Conservation (phyloP, 2,888 invertebrate genomes). For the Polyploca ridens region DNA sequence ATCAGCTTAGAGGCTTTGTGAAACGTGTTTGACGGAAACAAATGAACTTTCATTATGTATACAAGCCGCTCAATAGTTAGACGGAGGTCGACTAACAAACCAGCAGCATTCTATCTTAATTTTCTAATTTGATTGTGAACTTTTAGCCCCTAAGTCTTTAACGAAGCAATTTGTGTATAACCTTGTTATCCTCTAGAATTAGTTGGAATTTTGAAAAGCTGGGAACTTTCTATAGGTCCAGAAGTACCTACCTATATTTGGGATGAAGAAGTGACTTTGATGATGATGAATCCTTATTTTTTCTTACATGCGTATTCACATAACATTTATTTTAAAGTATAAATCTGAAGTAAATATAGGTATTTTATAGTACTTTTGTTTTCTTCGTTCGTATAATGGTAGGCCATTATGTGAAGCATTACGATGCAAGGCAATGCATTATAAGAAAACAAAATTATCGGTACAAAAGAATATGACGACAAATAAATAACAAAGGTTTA, state of each 20-base stretch:
- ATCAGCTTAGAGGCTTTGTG: constrained; percentile 23
- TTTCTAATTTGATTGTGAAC: constrained; percentile 8
- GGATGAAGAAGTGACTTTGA: not conserved
- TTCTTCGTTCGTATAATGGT: no score
- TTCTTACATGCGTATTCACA: no score
- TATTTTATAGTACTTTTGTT: no score
- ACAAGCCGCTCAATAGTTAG: constrained; percentile 2
- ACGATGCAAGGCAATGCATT: no score
- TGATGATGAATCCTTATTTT: no score
- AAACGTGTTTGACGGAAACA: constrained; percentile 25
- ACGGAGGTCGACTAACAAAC: not conserved
- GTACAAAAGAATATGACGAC: not conserved
- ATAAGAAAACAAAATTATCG: not conserved
- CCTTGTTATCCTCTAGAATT: not conserved
- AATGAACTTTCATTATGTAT: constrained; percentile 8
- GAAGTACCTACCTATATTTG: not conserved
- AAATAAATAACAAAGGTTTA: no score
- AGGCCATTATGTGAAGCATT: no score
- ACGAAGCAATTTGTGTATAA: not conserved
- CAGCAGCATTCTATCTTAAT: constrained; percentile 9
- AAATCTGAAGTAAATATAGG: no score
- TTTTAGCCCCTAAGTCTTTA: not conserved
- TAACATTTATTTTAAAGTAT: no score
- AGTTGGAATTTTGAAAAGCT: not conserved
- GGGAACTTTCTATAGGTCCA: not conserved